These are phyloP conservation scores for Epinotia demarniana DNA, from an alignment of 2,888 invertebrate genomes.

Conservation along the genomic window DNA sequence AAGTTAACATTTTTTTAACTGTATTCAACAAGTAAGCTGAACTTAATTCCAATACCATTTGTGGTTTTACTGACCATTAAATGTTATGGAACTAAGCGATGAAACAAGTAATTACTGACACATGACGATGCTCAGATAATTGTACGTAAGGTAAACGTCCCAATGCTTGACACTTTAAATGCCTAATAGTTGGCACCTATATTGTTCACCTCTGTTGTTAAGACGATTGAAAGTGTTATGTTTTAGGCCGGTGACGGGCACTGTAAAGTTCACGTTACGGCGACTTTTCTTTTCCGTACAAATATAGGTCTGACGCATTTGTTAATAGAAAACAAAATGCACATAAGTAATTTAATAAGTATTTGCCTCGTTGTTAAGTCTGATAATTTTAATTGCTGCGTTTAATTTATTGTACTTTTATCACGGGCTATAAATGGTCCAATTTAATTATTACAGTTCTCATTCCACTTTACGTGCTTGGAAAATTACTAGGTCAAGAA, in stretches of 20 bases:
- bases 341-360: neutral
- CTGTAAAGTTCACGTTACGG: too few species aligned
- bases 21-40: neutral
- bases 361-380: conserved; percentile 7
- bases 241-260: too few species aligned
- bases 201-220: too few species aligned
- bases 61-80: too few species aligned
- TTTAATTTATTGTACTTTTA: conserved; percentile 34
- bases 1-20: conserved; percentile 64
- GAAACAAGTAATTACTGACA: too few species aligned
- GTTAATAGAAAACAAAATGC: neutral
- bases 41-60: too few species aligned
- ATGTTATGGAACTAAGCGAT: too few species aligned
- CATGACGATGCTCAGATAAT: too few species aligned
- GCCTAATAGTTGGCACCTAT: too few species aligned
- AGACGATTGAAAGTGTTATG: too few species aligned
- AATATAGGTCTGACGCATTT: neutral
- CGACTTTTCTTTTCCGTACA: neutral
- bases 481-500: conserved; percentile 32
- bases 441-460: conserved; percentile 31
- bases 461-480: conserved; percentile 30
- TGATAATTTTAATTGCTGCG: conserved; percentile 35
- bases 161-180: too few species aligned
- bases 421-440: conserved; percentile 24
- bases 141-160: too few species aligned